These are phyloP conservation scores for Aspidoscelis tigris DNA, from an alignment of 2,113 vertebrate genomes.

Conservation along the genomic window DNA sequence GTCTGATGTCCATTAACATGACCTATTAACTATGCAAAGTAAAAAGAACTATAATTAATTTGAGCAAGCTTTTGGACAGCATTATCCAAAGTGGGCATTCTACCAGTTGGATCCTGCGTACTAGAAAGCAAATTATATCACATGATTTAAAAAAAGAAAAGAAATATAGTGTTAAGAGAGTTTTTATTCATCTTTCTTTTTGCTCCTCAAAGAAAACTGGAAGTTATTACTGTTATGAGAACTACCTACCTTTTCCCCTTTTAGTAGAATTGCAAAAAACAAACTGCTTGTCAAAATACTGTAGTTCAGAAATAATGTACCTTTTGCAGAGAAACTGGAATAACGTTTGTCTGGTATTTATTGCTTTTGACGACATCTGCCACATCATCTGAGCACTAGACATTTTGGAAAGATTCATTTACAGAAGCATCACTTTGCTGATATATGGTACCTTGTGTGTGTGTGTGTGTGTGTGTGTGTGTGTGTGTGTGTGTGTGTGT, in stretches of 20 bases:
- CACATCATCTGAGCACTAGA: background rate
- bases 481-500: background rate
- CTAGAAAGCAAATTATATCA: background rate
- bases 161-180: no score
- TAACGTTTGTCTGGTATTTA: slow-evolving; percentile 7
- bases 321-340: background rate
- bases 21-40: slow-evolving; percentile 69
- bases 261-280: background rate
- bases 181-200: background rate
- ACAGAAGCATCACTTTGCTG: slow-evolving; percentile 8
- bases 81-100: slow-evolving; percentile 16
- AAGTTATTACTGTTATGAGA: no score
- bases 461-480: background rate
- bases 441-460: background rate
- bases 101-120: slow-evolving; percentile 63
- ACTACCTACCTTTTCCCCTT: rapidly evolving
- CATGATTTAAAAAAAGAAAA: rapidly evolving
- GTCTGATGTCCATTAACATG: slow-evolving; percentile 68
- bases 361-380: slow-evolving; percentile 2
- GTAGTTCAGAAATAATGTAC: background rate
- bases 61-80: slow-evolving; percentile 64
- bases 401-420: slow-evolving; percentile 7
- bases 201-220: rapidly evolving
- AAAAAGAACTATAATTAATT: slow-evolving; percentile 67
- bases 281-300: rapidly evolving